Base-by-base conservation (phyloP, 64 coral and sea anemone genomes). In the Stichodactyla helianthus region DNA sequence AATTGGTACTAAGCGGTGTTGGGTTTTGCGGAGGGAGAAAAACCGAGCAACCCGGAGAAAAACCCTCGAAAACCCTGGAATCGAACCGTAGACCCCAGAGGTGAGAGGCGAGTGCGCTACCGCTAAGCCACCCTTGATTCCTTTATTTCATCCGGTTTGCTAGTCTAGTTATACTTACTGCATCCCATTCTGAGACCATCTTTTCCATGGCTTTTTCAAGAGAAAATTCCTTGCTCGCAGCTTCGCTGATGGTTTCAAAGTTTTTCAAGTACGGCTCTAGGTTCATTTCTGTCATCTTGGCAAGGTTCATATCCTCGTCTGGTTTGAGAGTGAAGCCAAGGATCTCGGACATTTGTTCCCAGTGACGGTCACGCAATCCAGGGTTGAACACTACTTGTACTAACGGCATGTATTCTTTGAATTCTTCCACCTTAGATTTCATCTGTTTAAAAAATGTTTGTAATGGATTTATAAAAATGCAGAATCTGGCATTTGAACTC, bases 161-260 rank as follows among this genome's bases (percentile, higher is more conserved):
- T 58, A 11, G 55, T 58, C 14, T 58, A 1, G 6, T 60, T 18
- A 27, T 19, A 85, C 90, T 60, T 78, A 99, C 97, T 51, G 89
- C 86, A 76, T 99, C 97, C 97, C 97, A 99, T 79, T 99, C 97
- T 44, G 82, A 67, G 10, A 95, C 93, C 97, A 99, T 99, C 91
- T 99, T 99, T 81, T 99, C 97, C 97, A 99, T 99, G 63, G 97
- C 97, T 95, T 99, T 99, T 67, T 99, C 97, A 58, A 99, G 91
- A 79, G 97, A 99, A 83, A 99, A 99, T 53, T 99, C 97, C 59
- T 99, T 99, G 83, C 97, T 99, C 12, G 97, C 97, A 17, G 97
- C 97, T 52, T 99, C 97, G 60, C 97, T 99, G 70, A 99, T 99
- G 58, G 82, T 84, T 86, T 99, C 97, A 93, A 99, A 99, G 62